These are phyloP conservation scores for Anolis sagrei DNA, from an alignment of 2,113 vertebrate species.

Conservation along the genomic window DNA sequence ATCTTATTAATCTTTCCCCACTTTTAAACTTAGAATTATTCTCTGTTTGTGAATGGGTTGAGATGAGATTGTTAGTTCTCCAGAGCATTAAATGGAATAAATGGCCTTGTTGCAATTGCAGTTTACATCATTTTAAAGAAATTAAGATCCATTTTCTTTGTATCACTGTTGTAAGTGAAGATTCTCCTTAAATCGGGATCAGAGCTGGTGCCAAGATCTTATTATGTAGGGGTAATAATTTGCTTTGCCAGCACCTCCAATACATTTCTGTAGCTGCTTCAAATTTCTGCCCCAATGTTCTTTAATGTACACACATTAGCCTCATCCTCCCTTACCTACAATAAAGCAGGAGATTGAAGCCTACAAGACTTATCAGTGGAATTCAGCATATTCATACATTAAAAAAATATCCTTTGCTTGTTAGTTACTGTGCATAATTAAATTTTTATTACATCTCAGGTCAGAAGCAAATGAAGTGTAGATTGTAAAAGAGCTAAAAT, in stretches of 20 bases:
- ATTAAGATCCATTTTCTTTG: constrained; percentile 48
- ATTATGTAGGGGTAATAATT: background rate
- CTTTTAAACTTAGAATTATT: constrained; percentile 53
- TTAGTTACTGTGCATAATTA: background rate
- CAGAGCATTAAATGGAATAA: constrained; percentile 26
- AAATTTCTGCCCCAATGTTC: background rate
- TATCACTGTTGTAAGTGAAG: constrained; percentile 37
- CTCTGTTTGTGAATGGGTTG: constrained; percentile 47
- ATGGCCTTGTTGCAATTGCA: constrained; percentile 17
- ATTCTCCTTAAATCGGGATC: no score
- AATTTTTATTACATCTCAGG: background rate
- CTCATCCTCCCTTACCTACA: background rate
- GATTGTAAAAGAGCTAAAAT: background rate
- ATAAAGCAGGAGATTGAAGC: background rate
- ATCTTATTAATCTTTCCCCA: constrained; percentile 51
- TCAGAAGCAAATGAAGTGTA: background rate
- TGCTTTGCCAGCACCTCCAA: background rate
- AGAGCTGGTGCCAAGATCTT: background rate
- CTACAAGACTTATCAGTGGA: background rate
- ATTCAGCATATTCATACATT: background rate
- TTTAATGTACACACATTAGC: background rate
- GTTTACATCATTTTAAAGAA: constrained; percentile 38
- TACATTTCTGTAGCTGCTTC: background rate
- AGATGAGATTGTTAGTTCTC: constrained; percentile 54
- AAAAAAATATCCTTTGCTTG: background rate